Conservation (phyloP, 2,888 invertebrate genomes). For the Xestobium rufovillosum region DNA sequence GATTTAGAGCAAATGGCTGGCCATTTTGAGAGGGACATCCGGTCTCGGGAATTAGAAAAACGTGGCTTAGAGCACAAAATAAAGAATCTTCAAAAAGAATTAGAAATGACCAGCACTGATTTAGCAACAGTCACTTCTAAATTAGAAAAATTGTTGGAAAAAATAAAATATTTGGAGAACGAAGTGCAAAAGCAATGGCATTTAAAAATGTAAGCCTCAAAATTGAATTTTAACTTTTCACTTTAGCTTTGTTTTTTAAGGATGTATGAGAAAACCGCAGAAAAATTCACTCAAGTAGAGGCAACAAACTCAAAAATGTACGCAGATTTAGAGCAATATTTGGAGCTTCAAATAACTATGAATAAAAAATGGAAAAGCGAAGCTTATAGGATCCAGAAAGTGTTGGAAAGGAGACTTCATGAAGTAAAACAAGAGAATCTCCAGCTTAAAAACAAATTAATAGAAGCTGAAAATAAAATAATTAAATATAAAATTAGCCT, state of each 20-base stretch:
- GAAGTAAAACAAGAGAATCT: conserved; percentile 42
- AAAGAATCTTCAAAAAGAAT: conserved; percentile 38
- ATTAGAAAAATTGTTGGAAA: conserved; percentile 29
- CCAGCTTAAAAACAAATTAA: conserved; percentile 41
- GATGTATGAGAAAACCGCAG: conserved; percentile 18
- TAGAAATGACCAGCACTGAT: conserved; percentile 34
- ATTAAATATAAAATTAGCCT: conserved; percentile 28
- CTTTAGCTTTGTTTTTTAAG: conserved; percentile 20
- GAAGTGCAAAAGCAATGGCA: conserved; percentile 27
- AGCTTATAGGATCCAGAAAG: conserved; percentile 54
- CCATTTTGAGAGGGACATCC: conserved; percentile 49
- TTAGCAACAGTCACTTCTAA: conserved; percentile 31
- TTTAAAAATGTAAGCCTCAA: conserved; percentile 6
- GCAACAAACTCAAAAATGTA: conserved; percentile 28
- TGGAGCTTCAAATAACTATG: conserved; percentile 52
- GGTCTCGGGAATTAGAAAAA: conserved; percentile 54
- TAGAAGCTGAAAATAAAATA: conserved; percentile 30
- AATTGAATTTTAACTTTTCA: conserved; percentile 4
- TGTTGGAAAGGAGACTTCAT: conserved; percentile 52
- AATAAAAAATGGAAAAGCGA: conserved; percentile 58
- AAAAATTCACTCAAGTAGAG: conserved; percentile 27
- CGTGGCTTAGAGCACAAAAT: conserved; percentile 41
- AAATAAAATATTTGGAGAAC: conserved; percentile 32
- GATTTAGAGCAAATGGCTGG: conserved; percentile 53
- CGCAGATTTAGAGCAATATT: conserved; percentile 52